Evolutionary conservation across 2,888 invertebrate genomes (phyloP).

Genomic region (Apamea epomidion): DNA sequence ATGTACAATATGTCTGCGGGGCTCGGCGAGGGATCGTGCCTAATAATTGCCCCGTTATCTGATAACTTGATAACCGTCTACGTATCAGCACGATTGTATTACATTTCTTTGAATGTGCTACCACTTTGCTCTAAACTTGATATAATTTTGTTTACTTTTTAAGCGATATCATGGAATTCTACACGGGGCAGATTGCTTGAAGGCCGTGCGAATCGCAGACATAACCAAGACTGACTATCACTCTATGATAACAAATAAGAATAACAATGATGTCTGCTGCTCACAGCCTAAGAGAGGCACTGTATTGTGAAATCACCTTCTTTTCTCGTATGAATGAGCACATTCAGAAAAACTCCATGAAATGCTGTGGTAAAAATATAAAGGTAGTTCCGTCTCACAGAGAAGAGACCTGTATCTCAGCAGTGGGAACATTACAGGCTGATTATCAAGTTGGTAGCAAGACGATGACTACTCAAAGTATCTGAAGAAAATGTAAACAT

Average conservation of each 20-base stretch:
- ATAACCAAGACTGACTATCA: not conserved
- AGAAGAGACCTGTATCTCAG: not conserved
- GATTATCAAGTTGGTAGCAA: not conserved
- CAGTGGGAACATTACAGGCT: not conserved
- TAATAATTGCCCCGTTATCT: conserved; percentile 59
- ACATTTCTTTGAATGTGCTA: conserved; percentile 48
- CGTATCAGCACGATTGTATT: conserved; percentile 46
- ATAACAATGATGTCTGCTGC: not conserved
- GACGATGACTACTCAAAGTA: not conserved
- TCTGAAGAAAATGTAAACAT: not conserved
- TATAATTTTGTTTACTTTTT: conserved; percentile 30
- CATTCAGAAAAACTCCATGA: not conserved
- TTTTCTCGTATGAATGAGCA: not conserved
- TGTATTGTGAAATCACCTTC: too few relatives aligned
- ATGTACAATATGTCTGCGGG: conserved; percentile 20
- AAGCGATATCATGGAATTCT: conserved; percentile 3
- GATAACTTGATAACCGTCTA: conserved; percentile 48
- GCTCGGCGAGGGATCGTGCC: conserved; percentile 42
- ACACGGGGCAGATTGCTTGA: not conserved
- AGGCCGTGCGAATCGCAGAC: not conserved
- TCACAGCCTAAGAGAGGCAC: not conserved
- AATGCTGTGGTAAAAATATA: not conserved
- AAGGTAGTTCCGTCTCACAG: not conserved
- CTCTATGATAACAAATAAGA: conserved; percentile 1
- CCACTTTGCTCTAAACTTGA: conserved; percentile 12